phyloP scores from a whole-genome alignment of 2,113 vertebrate genomes.

The Microtus montanus region DNA sequence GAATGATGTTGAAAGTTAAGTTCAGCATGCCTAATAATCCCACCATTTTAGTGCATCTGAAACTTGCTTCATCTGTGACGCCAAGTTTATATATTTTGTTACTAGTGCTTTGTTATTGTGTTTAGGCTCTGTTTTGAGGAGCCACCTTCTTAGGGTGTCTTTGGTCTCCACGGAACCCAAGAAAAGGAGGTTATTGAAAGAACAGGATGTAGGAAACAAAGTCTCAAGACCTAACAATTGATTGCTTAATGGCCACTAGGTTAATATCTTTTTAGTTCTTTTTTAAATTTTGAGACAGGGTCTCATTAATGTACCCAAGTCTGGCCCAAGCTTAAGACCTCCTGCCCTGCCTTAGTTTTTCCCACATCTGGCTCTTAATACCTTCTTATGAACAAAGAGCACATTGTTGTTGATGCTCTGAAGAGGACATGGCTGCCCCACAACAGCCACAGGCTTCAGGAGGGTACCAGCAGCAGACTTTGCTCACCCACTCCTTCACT shows the following conservation, averaged over 20 bases:
- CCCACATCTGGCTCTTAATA: not conserved
- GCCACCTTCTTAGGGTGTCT: not conserved
- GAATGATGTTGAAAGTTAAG: not conserved
- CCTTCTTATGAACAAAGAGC: not conserved
- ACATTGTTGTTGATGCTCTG: not conserved
- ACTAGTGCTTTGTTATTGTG: not conserved
- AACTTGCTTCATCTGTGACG: constrained; percentile 8
- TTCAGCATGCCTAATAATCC: not conserved
- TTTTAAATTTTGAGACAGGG: not conserved
- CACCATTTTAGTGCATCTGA: not conserved
- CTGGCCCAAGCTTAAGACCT: not conserved
- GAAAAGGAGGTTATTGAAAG: not conserved
- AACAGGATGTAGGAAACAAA: not conserved
- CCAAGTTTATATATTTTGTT: not conserved
- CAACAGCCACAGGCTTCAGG: not conserved
- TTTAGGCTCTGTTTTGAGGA: not conserved
- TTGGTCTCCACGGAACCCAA: not conserved
- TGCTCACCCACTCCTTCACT: not conserved
- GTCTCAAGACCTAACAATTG: not conserved
- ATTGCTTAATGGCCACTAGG: not conserved
- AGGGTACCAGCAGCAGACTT: not conserved
- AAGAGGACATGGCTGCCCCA: not conserved
- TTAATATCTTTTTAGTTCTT: not conserved
- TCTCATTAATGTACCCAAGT: not conserved
- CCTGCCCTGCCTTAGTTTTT: not conserved